These are phyloP conservation scores for Hoplostethus atlanticus DNA, from an alignment of 2,797 vertebrate species.

Conservation along the genomic window DNA sequence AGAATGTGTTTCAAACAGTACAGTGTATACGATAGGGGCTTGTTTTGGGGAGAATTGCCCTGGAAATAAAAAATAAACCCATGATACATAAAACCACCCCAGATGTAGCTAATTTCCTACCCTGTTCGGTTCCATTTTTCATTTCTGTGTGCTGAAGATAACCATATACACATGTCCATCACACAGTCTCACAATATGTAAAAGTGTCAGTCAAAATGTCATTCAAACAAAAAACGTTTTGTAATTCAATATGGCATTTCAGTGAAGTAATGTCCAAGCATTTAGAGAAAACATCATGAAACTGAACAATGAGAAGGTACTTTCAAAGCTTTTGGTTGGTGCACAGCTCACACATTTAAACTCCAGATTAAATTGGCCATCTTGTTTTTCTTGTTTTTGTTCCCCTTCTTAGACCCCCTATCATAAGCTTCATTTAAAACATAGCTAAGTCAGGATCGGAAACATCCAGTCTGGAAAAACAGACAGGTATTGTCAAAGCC, in stretches of 20 bases:
- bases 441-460: constrained; percentile 15
- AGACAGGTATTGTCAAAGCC: not conserved
- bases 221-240: not conserved
- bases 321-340: constrained; percentile 21
- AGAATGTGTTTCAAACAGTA: not conserved
- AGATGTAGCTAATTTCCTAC: not conserved
- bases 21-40: not conserved
- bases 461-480: not conserved
- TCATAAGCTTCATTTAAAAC: not conserved
- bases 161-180: not conserved
- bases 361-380: not conserved
- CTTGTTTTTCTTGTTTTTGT: not conserved
- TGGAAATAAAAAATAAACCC: not conserved
- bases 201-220: constrained; percentile 21
- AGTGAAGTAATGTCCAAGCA: constrained; percentile 45
- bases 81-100: not conserved
- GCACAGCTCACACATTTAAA: constrained; percentile 14
- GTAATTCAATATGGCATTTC: constrained; percentile 21
- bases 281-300: constrained; percentile 18
- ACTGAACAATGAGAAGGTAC: constrained; percentile 18
- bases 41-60: not conserved
- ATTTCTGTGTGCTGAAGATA: constrained; percentile 7
- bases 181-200: too few relatives aligned
- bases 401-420: not conserved
- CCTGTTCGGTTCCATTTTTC: not conserved